Evolutionary conservation across 1,140 invertebrate genomes (phyloP), one percentile per base, ranked within the genome.

Genomic region (Pseudomyrmex concolor): DNA sequence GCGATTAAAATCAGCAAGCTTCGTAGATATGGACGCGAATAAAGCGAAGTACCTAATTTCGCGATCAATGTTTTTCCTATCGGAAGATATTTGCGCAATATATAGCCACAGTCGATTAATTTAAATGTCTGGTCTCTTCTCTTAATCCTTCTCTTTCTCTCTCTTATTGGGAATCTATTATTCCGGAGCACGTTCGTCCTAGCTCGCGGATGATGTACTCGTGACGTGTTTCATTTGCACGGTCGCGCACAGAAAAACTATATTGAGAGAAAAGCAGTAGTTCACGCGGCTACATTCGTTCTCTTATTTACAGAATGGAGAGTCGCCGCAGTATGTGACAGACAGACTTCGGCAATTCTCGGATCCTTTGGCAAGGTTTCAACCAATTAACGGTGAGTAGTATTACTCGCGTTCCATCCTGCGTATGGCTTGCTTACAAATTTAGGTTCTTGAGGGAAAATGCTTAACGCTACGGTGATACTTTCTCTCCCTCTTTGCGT

Each of bases 261-360:
- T 15, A 73, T 17, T 13, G n/a, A 67, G 59, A 66, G 59, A 64
- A n/a, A 10, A 22, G 25, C 17, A 64, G 51, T n/a, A 51, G 50
- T 13, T 10, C 50, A 12, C 25, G 13, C 13, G 13, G 15, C 22
- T 70, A 80, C 81, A 76, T 66, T 77, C 45, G 34, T 67, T 63
- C 84, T 89, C 63, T 86, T 82, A 88, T 87, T 95, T 94, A 68
- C 93, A 95, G 95, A 94, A 92, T 84, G 90, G 90, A 83, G 91
- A 94, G 71, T 92, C 94, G 59, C 90, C 92, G 80, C 94, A 94
- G 89, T 95, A 94, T 89, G 91, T 94, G 74, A 94, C 94, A 68
- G 95, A 95, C 84, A 92, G 94, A 81, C 92, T 95, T 77, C 94
- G 94, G 66, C 94, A 95, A 89, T 94, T 95, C 90, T 94, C 94